Evolutionary conservation across 2,888 invertebrate genomes (phyloP).

Genomic region (Athetis lepigone): DNA sequence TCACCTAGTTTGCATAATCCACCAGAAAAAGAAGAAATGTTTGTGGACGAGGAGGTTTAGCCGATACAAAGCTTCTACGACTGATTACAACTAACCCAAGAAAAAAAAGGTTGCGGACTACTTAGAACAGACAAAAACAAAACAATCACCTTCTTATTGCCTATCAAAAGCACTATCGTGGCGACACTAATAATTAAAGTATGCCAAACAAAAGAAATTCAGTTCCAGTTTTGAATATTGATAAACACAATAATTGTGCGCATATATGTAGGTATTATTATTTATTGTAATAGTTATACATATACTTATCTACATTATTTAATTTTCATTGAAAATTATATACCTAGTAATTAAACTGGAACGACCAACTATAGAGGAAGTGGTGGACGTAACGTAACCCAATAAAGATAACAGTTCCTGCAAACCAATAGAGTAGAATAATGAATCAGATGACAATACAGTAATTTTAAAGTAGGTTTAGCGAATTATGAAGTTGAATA

Average conservation of each 20-base stretch:
- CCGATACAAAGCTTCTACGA: too few relatives aligned
- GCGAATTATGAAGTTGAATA: conserved; percentile 6
- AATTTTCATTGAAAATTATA: conserved; percentile 14
- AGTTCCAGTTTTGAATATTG: conserved; percentile 25
- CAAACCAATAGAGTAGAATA: conserved; percentile 13
- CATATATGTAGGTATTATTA: background rate
- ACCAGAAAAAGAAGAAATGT: background rate
- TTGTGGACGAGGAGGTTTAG: too few relatives aligned
- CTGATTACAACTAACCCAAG: too few relatives aligned
- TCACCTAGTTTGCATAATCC: conserved; percentile 54
- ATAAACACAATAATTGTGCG: conserved; percentile 32
- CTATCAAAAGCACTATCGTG: conserved; percentile 3
- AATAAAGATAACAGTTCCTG: conserved; percentile 41
- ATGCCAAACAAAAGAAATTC: conserved; percentile 25
- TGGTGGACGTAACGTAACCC: conserved; percentile 54
- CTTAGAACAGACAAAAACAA: conserved; percentile 14
- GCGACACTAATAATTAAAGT: conserved; percentile 21
- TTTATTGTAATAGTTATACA: background rate
- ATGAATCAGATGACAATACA: conserved; percentile 1
- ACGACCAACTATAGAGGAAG: conserved; percentile 49
- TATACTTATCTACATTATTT: conserved; percentile 3
- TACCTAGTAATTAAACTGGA: conserved; percentile 15
- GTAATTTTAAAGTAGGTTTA: background rate
- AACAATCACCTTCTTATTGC: conserved; percentile 19
- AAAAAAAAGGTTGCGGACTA: background rate